Conservation (phyloP, 2,113 vertebrate species). For the Thamnophis sirtalis region DNA sequence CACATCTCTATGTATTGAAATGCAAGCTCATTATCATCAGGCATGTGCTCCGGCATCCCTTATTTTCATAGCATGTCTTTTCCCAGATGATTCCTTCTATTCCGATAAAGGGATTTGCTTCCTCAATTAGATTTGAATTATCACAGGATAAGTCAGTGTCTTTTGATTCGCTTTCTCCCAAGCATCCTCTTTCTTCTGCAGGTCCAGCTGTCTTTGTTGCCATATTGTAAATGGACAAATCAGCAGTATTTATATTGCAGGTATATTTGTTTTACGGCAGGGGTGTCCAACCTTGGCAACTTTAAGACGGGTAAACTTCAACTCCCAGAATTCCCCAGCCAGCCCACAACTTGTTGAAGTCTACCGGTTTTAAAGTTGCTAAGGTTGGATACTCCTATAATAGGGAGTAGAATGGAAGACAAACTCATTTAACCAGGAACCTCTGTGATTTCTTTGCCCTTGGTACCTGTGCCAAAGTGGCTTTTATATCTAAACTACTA, state of each 20-base stretch:
- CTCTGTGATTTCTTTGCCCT: not conserved
- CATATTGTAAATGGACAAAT: not conserved
- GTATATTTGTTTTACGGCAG: not conserved
- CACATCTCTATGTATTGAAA: not conserved
- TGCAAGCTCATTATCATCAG: not conserved
- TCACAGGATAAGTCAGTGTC: not conserved
- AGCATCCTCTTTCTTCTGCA: not conserved
- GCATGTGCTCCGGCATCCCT: not conserved
- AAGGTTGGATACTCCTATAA: not conserved
- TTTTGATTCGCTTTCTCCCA: not conserved
- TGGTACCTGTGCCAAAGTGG: not conserved
- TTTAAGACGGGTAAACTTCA: too few species aligned
- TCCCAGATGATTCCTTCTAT: not conserved
- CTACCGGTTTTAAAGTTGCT: not conserved
- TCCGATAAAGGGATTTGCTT: not conserved
- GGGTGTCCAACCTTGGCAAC: not conserved
- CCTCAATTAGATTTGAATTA: not conserved
- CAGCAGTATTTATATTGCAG: not conserved
- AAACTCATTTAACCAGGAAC: not conserved
- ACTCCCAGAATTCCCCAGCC: too few species aligned
- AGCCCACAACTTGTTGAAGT: too few species aligned
- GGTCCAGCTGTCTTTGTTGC: not conserved
- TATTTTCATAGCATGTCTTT: not conserved
- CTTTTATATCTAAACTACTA: not conserved
- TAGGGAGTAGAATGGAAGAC: not conserved